phyloP scores from a whole-genome alignment of 2,113 vertebrate species.

The Platysternon megacephalum region DNA sequence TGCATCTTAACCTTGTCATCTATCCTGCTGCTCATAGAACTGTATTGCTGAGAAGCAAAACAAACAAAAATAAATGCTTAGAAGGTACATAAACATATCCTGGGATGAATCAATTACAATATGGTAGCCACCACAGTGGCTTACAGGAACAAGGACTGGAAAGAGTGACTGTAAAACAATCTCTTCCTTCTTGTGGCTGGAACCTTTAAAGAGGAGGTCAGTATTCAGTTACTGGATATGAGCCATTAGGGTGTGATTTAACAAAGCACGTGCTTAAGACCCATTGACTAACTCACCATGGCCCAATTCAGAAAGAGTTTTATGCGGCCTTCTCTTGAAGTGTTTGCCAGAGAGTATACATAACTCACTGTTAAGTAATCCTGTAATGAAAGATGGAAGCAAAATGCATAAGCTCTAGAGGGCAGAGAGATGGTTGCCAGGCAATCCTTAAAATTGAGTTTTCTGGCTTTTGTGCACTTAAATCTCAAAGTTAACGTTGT shows the following conservation, averaged over 20 bases:
- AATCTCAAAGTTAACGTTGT: constrained; percentile 5
- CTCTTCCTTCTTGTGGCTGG: not conserved
- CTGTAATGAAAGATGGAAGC: not conserved
- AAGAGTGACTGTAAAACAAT: not conserved
- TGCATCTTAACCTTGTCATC: not conserved
- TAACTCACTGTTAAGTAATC: not conserved
- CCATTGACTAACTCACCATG: not conserved
- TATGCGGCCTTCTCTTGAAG: not conserved
- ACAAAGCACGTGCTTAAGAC: not conserved
- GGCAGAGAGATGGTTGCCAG: not conserved
- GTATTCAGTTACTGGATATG: not conserved
- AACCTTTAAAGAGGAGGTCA: not conserved
- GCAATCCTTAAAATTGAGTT: not conserved
- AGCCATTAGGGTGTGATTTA: not conserved
- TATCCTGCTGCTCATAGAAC: not conserved
- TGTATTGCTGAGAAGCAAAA: not conserved
- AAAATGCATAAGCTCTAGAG: not conserved
- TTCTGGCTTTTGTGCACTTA: constrained; percentile 3
- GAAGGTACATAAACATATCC: constrained; percentile 4
- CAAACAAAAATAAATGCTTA: not conserved
- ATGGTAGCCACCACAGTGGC: not conserved
- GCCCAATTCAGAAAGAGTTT: not conserved
- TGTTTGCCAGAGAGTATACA: not conserved
- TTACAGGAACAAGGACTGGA: not conserved
- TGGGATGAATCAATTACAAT: not conserved